These are phyloP conservation scores for Lycaena phlaeas DNA, from an alignment of 2,888 invertebrate genomes.

Conservation along the genomic window DNA sequence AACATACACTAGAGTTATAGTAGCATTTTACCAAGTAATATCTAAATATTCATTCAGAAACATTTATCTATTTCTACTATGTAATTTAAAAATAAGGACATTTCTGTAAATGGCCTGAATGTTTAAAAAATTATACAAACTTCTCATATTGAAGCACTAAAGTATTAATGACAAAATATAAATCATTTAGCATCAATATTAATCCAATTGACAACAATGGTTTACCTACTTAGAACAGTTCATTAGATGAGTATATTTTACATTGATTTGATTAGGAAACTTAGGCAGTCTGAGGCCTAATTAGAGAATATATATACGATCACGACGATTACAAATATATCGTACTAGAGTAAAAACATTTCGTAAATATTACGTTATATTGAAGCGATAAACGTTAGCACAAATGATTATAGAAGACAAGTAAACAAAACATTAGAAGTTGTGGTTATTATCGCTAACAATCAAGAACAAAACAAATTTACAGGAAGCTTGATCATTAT, in stretches of 20 bases:
- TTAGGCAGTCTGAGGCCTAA: too few species aligned
- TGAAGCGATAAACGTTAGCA: conserved; percentile 14
- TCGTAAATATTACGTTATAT: conserved; percentile 7
- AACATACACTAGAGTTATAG: too few species aligned
- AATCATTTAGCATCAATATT: background rate
- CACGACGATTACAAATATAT: background rate
- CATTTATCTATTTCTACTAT: too few species aligned
- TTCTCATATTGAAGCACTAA: too few species aligned
- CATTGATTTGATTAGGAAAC: background rate
- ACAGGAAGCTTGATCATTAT: conserved; percentile 3
- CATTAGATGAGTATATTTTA: background rate
- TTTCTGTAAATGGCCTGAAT: too few species aligned
- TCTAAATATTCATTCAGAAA: too few species aligned
- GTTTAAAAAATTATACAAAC: too few species aligned
- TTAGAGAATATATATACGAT: background rate
- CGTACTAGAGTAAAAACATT: background rate
- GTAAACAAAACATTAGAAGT: conserved; percentile 59
- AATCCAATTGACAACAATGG: too few species aligned
- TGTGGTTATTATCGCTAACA: conserved; percentile 17
- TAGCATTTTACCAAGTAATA: too few species aligned
- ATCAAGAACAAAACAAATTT: conserved; percentile 10
- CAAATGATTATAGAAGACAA: conserved; percentile 21
- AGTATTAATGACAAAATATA: too few species aligned
- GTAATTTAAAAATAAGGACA: too few species aligned
- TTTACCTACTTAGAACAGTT: too few species aligned